Percentiles rank a stretch among this genome's conserved stretches.
These are phyloP conservation scores for Cepphus grylle DNA, from an alignment of 2,113 vertebrate genomes.

Conservation along the genomic window DNA sequence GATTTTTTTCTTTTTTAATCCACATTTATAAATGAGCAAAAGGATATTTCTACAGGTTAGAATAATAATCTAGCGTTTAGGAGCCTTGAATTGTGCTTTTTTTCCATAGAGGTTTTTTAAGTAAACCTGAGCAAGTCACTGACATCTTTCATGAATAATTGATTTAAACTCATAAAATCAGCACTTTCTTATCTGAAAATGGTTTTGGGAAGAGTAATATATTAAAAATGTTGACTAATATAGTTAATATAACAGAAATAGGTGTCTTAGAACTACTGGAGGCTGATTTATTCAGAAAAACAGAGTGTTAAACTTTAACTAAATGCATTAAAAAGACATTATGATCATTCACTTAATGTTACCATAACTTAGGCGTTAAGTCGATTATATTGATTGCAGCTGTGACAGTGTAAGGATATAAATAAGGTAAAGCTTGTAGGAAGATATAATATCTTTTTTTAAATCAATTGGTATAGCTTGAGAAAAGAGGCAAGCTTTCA, in stretches of 20 bases:
- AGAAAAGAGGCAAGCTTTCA: neutral
- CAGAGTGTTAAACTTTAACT: neutral
- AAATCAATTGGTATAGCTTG: neutral
- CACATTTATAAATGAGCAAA: neutral
- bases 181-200: neutral
- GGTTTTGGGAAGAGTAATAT: neutral
- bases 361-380: neutral
- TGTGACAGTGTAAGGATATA: neutral
- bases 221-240: neutral
- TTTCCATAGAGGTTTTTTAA: neutral
- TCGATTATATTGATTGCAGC: neutral
- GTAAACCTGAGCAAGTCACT: neutral
- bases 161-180: neutral
- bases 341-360: neutral
- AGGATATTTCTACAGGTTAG: neutral
- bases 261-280: neutral
- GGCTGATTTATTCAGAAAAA: neutral
- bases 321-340: slow-evolving; percentile 14
- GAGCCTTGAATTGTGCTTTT: neutral
- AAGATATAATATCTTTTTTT: neutral
- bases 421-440: neutral
- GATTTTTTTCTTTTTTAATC: neutral
- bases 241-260: neutral
- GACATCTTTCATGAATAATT: neutral
- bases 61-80: neutral